Evolutionary conservation across 2,797 vertebrate species (phyloP).

Genomic region (Phaenicophaeus curvirostris): DNA sequence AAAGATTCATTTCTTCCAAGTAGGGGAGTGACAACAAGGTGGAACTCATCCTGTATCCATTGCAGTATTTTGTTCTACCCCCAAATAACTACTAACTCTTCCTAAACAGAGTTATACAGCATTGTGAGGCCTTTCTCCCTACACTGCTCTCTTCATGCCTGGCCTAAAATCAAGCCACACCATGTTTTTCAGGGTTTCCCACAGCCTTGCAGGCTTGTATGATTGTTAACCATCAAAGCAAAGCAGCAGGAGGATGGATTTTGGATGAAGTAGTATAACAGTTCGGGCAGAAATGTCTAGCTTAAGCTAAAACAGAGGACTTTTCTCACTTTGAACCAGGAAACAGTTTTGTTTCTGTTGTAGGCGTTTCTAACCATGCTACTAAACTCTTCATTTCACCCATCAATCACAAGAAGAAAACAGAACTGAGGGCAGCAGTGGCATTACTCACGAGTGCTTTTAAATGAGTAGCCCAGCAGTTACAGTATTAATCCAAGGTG

Average conservation of each 20-base stretch:
- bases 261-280: neutral
- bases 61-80: neutral
- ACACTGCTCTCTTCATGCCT: neutral
- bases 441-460: neutral
- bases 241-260: neutral
- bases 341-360: neutral
- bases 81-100: neutral
- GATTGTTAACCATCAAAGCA: slow-evolving; percentile 11
- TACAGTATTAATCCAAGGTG: neutral
- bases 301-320: neutral
- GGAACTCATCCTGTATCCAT: neutral
- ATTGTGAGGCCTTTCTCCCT: neutral
- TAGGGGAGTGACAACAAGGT: neutral
- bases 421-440: neutral
- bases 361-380: neutral
- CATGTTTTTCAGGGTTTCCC: neutral
- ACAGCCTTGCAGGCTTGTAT: neutral
- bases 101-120: neutral
- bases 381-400: neutral
- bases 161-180: neutral
- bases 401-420: neutral
- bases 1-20: slow-evolving; percentile 26
- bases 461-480: neutral
- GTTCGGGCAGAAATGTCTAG: neutral
- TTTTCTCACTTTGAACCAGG: neutral